A percentile compares a stretch with the other conserved stretches of the same genome.
These are phyloP conservation scores for Eriocheir sinensis DNA, from an alignment of 1,140 invertebrate genomes.

Conservation along the genomic window DNA sequence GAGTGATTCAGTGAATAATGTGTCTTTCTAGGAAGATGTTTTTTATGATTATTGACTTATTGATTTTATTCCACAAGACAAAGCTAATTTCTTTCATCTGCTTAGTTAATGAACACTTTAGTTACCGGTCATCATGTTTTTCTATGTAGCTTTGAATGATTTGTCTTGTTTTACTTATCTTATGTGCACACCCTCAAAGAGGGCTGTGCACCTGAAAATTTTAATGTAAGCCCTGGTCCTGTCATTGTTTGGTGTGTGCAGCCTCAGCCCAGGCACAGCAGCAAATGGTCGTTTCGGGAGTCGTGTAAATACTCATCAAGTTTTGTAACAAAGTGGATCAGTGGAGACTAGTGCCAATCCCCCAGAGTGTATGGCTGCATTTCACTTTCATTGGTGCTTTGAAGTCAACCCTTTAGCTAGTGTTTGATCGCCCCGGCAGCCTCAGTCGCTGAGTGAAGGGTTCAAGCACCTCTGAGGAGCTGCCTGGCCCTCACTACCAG, in stretches of 20 bases:
- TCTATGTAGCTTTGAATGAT: too few relatives aligned
- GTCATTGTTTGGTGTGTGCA: neutral
- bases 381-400: conserved; percentile 71
- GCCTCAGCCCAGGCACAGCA: conserved; percentile 56
- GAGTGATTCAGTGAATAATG: neutral
- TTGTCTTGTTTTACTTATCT: too few relatives aligned
- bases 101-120: too few relatives aligned
- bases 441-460: neutral
- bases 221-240: too few relatives aligned
- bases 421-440: conserved; percentile 36
- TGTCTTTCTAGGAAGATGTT: neutral
- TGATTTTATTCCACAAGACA: too few relatives aligned
- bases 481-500: neutral
- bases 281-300: conserved; percentile 63
- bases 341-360: conserved; percentile 69
- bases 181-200: too few relatives aligned
- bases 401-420: conserved; percentile 66
- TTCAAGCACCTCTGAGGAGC: neutral
- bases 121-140: too few relatives aligned
- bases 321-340: conserved; percentile 71
- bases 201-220: too few relatives aligned
- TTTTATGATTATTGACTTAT: neutral
- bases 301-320: conserved; percentile 60
- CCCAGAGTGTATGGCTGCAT: conserved; percentile 64
- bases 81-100: too few relatives aligned